Conservation (phyloP, 2,797 vertebrate genomes). For the Clarias platycephalus region DNA sequence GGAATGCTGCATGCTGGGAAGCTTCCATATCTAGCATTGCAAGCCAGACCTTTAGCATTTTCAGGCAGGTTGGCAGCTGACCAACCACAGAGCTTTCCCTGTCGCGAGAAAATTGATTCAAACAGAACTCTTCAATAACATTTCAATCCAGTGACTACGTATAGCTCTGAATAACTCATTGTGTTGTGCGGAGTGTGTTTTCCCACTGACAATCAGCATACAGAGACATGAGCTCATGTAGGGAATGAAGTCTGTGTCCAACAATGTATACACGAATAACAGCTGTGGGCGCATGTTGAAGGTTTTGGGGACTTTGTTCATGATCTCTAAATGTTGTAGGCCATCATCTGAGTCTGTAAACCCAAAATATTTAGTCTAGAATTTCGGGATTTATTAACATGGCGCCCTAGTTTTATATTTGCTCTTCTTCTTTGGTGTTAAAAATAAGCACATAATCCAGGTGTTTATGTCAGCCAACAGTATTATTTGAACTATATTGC, state of each 20-base stretch:
- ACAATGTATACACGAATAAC: not conserved
- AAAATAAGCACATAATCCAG: not conserved
- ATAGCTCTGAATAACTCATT: constrained; percentile 3
- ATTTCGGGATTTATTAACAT: not conserved
- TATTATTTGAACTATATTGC: not conserved
- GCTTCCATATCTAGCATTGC: not conserved
- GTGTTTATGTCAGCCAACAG: not conserved
- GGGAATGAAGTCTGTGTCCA: not conserved
- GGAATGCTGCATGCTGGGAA: not conserved
- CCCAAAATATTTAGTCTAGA: not conserved
- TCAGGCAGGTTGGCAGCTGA: not conserved
- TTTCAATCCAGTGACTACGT: not conserved
- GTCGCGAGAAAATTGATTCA: not conserved
- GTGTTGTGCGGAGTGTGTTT: not conserved
- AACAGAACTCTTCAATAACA: not conserved
- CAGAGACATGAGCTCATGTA: not conserved
- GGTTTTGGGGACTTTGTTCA: not conserved
- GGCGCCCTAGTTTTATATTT: not conserved
- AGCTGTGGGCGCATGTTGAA: not conserved
- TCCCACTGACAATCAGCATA: not conserved
- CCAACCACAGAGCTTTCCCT: not conserved
- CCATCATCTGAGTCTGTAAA: not conserved
- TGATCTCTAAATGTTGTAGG: not conserved
- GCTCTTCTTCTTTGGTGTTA: not conserved
- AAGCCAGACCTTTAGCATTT: constrained; percentile 7